These are phyloP conservation scores for Sepiola atlantica DNA, from an alignment of 2,888 invertebrate species.

Conservation along the genomic window DNA sequence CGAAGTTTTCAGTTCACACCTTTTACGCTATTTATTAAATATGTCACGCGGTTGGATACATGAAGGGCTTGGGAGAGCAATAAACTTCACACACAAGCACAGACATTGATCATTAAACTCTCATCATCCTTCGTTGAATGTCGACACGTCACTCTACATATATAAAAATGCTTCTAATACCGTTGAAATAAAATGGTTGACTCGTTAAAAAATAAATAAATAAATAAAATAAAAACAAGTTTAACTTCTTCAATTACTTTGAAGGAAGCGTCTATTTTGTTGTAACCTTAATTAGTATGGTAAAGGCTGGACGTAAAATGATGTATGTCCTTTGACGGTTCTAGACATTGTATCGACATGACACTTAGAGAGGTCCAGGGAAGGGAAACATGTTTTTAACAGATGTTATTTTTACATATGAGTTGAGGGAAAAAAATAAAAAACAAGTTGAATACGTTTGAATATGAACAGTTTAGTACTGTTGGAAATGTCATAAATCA, in stretches of 20 bases:
- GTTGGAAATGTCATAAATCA: too few species aligned
- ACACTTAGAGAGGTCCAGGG: too few species aligned
- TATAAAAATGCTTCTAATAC: neutral
- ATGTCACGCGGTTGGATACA: neutral
- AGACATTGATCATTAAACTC: neutral
- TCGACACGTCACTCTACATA: neutral
- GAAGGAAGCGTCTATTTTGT: neutral
- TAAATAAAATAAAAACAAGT: neutral
- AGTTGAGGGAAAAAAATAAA: too few species aligned
- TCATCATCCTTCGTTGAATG: neutral
- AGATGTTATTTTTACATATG: too few species aligned
- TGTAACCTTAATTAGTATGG: neutral
- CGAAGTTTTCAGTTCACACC: neutral
- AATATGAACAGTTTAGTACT: too few species aligned
- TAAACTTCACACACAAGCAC: neutral
- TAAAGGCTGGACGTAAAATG: neutral
- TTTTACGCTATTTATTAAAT: conserved; percentile 11
- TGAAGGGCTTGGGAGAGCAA: neutral
- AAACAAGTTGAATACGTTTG: too few species aligned
- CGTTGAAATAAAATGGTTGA: neutral
- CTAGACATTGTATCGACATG: too few species aligned
- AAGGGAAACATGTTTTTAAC: too few species aligned
- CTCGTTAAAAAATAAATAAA: neutral
- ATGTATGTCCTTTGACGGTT: neutral
- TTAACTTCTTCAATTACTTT: neutral